Conservation (phyloP, 2,113 vertebrate species). For the Chaetops frenatus region DNA sequence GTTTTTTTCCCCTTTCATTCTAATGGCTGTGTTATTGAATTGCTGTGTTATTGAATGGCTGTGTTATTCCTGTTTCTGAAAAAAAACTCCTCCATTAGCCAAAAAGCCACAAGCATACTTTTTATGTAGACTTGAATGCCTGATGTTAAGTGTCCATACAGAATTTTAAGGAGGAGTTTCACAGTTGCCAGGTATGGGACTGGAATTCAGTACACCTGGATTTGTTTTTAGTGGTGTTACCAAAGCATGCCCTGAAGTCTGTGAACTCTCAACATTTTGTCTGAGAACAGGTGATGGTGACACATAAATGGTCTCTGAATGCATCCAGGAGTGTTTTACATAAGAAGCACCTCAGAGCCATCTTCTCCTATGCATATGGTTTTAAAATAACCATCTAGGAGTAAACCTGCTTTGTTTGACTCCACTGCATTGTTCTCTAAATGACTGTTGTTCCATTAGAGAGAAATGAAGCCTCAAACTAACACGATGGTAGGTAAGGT, state of each 20-base stretch:
- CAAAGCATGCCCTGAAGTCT: neutral
- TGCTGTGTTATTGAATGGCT: neutral
- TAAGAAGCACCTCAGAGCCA: neutral
- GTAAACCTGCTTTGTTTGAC: neutral
- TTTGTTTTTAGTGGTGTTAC: neutral
- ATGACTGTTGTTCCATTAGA: neutral
- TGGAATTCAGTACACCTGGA: neutral
- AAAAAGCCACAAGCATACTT: neutral
- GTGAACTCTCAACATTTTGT: neutral
- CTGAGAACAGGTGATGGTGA: neutral
- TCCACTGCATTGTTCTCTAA: neutral
- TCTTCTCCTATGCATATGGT: neutral
- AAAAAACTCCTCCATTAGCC: neutral
- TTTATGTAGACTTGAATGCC: neutral
- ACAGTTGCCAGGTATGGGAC: accelerated
- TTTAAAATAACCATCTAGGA: neutral
- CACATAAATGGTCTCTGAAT: neutral
- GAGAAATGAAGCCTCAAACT: neutral
- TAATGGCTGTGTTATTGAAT: neutral
- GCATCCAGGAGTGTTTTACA: neutral
- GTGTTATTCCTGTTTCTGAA: neutral
- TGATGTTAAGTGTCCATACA: neutral
- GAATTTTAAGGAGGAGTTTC: neutral
- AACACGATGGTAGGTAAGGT: neutral
- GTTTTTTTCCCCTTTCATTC: neutral